Conservation (phyloP, 2,113 vertebrate genomes). For the Mirza zaza region DNA sequence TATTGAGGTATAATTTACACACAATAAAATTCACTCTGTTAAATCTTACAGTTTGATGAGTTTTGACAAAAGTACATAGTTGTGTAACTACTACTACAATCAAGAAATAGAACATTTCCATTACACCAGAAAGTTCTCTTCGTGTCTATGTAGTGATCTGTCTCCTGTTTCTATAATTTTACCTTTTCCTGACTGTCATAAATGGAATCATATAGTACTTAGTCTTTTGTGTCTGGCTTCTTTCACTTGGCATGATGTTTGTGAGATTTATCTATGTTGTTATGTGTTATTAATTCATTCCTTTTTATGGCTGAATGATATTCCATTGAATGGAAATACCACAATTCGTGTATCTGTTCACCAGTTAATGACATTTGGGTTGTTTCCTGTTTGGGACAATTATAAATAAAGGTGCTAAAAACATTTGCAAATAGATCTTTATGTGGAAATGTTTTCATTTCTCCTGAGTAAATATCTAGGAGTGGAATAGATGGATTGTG, state of each 20-base stretch:
- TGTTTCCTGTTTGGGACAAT: background rate
- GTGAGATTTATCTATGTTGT: background rate
- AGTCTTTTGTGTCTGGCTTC: background rate
- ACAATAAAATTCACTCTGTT: slow-evolving; percentile 3
- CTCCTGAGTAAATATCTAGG: background rate
- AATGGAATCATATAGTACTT: background rate
- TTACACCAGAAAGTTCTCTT: background rate
- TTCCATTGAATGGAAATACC: background rate
- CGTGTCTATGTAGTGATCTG: background rate
- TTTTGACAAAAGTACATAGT: background rate
- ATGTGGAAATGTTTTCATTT: background rate
- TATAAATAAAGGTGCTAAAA: background rate
- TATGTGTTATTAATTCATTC: background rate
- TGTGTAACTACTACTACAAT: background rate
- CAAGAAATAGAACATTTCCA: background rate
- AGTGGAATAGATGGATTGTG: background rate
- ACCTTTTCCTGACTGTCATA: slow-evolving; percentile 3
- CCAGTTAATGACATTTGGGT: background rate
- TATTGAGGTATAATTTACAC: background rate
- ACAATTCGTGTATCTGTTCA: background rate
- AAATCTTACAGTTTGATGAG: background rate
- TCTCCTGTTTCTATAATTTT: background rate
- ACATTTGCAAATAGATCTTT: slow-evolving; percentile 6
- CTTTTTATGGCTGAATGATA: background rate
- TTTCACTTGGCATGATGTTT: background rate